Evolutionary conservation across 1,140 invertebrate species (phyloP).

Genomic region (Belonocnema kinseyi): DNA sequence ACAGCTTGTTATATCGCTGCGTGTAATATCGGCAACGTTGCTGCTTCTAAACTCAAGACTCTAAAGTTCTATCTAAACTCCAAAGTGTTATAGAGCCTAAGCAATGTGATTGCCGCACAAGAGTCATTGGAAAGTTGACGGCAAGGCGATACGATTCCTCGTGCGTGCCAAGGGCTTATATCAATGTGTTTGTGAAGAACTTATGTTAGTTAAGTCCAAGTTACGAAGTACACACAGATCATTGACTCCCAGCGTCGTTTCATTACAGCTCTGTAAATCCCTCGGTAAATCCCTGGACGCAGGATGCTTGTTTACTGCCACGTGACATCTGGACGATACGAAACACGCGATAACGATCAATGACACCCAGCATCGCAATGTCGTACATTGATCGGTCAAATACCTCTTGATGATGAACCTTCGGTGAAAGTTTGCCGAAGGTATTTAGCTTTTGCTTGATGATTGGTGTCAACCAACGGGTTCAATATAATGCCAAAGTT

Average conservation of each 20-base stretch:
- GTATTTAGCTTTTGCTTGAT: conserved; percentile 14
- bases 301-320: conserved; percentile 38
- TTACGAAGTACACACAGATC: conserved; percentile 55
- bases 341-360: conserved; percentile 18
- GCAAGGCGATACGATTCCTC: conserved; percentile 55
- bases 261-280: conserved; percentile 17
- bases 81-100: no score
- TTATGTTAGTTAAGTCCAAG: not conserved
- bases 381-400: not conserved
- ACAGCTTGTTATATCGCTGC: conserved; percentile 45
- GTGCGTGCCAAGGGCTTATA: conserved; percentile 48
- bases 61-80: no score
- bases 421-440: conserved; percentile 17
- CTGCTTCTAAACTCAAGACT: conserved; percentile 33
- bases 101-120: conserved; percentile 36
- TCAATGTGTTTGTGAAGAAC: conserved; percentile 39
- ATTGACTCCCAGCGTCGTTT: conserved; percentile 61
- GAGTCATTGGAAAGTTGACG: conserved; percentile 65
- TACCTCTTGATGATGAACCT: conserved; percentile 15
- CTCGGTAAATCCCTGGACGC: conserved; percentile 32
- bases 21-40: conserved; percentile 57
- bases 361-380: conserved; percentile 19
- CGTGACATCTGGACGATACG: conserved; percentile 18
- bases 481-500: conserved; percentile 9
- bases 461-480: conserved; percentile 30